Conservation (phyloP, 2,113 vertebrate genomes). For the Naja naja region DNA sequence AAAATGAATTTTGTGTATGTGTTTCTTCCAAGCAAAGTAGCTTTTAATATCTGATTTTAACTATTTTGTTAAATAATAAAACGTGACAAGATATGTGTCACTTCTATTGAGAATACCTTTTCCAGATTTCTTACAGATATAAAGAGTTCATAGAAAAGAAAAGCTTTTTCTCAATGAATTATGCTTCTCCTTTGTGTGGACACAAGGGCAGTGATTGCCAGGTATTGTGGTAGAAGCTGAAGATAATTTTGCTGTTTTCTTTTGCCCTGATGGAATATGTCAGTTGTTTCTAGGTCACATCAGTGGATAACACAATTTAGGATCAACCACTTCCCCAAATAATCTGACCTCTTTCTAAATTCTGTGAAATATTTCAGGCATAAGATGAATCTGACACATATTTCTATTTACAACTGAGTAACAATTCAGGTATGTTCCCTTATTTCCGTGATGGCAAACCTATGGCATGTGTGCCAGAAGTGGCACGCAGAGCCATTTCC, state of each 20-base stretch:
- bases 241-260: not conserved
- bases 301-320: not conserved
- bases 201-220: not conserved
- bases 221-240: not conserved
- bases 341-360: not conserved
- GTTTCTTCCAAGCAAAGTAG: not conserved
- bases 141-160: not conserved
- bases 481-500: no score
- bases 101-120: not conserved
- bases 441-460: no score
- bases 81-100: not conserved
- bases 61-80: not conserved
- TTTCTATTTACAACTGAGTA: slow-evolving; percentile 32
- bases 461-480: no score
- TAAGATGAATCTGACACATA: not conserved
- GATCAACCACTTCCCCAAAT: not conserved
- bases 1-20: not conserved
- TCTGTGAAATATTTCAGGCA: not conserved
- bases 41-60: not conserved
- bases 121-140: not conserved
- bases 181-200: not conserved
- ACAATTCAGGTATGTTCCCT: not conserved
- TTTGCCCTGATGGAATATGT: not conserved
- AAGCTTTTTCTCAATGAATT: not conserved
- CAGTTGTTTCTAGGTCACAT: not conserved